Percentiles rank a stretch among this genome's conserved stretches.
Conservation (phyloP, 2,888 invertebrate species). For the Andrena bicolor region DNA sequence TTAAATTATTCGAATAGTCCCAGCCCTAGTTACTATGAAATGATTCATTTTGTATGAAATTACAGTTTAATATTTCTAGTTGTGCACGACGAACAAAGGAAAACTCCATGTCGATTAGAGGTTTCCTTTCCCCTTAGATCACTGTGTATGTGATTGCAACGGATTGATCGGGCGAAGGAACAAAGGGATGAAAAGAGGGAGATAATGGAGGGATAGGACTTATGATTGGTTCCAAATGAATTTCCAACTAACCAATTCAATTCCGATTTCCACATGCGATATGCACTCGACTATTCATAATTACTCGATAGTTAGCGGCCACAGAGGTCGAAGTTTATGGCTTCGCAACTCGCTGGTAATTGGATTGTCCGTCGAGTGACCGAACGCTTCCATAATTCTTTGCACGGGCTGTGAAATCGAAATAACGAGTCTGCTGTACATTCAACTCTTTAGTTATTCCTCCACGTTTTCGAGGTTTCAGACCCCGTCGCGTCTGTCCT, state of each 20-base stretch:
- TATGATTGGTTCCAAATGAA: slow-evolving; percentile 69
- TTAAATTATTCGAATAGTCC: too few species aligned
- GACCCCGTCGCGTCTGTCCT: not conserved
- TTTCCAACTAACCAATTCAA: slow-evolving; percentile 67
- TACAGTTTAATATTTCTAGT: not conserved
- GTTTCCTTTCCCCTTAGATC: not conserved
- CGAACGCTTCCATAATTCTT: slow-evolving; percentile 77
- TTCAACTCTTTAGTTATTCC: slow-evolving; percentile 7
- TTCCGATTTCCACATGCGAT: slow-evolving; percentile 68
- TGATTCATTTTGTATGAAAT: too few species aligned
- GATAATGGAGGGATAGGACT: slow-evolving; percentile 30
- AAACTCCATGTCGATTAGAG: not conserved
- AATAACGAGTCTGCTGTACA: slow-evolving; percentile 36
- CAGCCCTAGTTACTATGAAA: too few species aligned
- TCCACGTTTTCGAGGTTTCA: not conserved
- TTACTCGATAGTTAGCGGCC: slow-evolving; percentile 66
- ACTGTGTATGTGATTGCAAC: slow-evolving; percentile 24
- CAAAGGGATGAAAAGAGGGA: slow-evolving; percentile 12
- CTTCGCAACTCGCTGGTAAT: slow-evolving; percentile 76
- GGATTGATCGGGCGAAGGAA: slow-evolving; percentile 18
- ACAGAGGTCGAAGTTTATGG: slow-evolving; percentile 76
- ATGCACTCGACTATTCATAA: slow-evolving; percentile 70
- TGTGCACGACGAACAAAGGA: not conserved
- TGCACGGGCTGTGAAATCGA: slow-evolving; percentile 40
- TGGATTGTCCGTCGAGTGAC: slow-evolving; percentile 78